These are phyloP conservation scores for Orius insidiosus DNA, from an alignment of 1,140 invertebrate species.

Conservation along the genomic window DNA sequence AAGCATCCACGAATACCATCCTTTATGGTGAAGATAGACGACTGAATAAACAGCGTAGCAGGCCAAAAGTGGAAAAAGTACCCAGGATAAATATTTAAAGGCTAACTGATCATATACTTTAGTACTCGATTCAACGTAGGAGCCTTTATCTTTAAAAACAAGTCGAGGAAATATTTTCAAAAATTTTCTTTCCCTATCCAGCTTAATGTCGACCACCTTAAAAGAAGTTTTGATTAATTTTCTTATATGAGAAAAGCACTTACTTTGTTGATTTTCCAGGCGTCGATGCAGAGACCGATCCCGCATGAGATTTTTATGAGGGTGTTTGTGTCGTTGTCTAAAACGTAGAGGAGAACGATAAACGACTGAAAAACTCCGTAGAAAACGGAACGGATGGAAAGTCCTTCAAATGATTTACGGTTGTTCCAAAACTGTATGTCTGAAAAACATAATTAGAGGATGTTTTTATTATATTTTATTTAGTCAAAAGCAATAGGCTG, in stretches of 20 bases:
- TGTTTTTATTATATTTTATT: no score
- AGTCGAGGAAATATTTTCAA: constrained; percentile 69
- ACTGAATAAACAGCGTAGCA: constrained; percentile 92
- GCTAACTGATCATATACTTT: constrained; percentile 89
- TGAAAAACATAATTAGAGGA: constrained; percentile 27
- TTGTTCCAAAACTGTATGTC: constrained; percentile 99
- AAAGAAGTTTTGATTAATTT: no score
- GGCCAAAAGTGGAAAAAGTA: constrained; percentile 78
- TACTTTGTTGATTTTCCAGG: constrained; percentile 99
- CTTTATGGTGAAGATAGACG: constrained; percentile 94
- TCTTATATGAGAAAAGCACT: no score
- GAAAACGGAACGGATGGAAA: constrained; percentile 96
- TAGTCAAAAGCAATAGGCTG: no score
- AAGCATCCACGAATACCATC: constrained; percentile 91
- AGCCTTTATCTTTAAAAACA: constrained; percentile 81
- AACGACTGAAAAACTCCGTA: constrained; percentile 96
- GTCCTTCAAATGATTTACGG: constrained; percentile 86
- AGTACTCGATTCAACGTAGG: constrained; percentile 89
- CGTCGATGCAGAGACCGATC: constrained; percentile 89
- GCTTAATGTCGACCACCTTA: constrained; percentile 56
- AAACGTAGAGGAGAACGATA: constrained; percentile 86
- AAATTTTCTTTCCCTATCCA: constrained; percentile 53
- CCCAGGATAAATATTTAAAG: constrained; percentile 93
- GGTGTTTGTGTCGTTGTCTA: constrained; percentile 97
- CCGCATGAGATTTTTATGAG: constrained; percentile 83